These are phyloP conservation scores for Tachystola acroxantha DNA, from an alignment of 2,888 invertebrate genomes.

Conservation along the genomic window DNA sequence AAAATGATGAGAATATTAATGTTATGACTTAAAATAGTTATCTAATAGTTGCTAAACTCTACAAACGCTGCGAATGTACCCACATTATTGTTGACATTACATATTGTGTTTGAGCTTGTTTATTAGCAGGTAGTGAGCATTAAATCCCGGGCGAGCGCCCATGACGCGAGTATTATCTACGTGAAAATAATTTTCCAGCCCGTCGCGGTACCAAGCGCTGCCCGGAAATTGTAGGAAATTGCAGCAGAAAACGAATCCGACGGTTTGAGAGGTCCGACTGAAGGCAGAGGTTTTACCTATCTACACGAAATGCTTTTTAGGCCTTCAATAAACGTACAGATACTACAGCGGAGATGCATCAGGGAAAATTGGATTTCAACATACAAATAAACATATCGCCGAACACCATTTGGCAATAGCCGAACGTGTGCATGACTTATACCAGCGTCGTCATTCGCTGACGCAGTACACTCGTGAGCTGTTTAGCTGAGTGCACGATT, in stretches of 20 bases:
- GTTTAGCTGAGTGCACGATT: conserved; percentile 5
- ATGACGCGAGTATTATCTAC: conserved; percentile 20
- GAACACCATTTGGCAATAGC: background rate
- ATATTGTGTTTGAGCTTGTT: background rate
- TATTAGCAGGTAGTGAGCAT: background rate
- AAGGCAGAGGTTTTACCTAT: conserved; percentile 16
- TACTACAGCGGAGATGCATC: background rate
- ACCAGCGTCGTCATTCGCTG: background rate
- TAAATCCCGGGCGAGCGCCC: background rate
- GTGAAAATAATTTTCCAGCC: conserved; percentile 64
- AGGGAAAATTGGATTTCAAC: background rate
- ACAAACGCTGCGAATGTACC: too few relatives aligned
- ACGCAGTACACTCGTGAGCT: background rate
- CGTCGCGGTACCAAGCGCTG: conserved; percentile 62
- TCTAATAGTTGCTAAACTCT: too few relatives aligned
- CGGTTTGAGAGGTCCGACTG: conserved; percentile 60
- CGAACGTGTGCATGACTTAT: background rate
- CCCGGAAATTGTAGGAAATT: conserved; percentile 78
- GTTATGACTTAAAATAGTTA: too few relatives aligned
- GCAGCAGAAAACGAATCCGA: conserved; percentile 75
- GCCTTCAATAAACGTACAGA: conserved; percentile 14
- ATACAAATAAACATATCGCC: background rate
- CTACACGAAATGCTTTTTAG: conserved; percentile 30
- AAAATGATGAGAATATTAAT: too few relatives aligned
- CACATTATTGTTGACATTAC: background rate